phyloP scores from a whole-genome alignment of 35 echinoderm and acorn worm species.

The Heliocidaris erythrogramma region DNA sequence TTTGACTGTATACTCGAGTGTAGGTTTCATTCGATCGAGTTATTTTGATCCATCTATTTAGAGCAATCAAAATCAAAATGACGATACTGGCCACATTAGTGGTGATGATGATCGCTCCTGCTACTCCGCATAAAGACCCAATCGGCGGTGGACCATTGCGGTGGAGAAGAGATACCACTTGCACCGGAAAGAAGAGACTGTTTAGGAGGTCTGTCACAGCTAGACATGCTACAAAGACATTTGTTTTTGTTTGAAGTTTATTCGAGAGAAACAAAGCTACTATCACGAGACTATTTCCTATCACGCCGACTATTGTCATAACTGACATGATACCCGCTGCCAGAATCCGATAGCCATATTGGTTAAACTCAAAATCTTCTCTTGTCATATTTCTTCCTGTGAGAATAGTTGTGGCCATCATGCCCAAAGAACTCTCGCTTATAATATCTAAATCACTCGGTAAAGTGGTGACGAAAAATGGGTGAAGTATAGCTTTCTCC shows the following conservation, averaged over 20 bases:
- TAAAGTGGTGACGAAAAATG: too few species aligned
- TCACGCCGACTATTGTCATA: slow-evolving; percentile 22
- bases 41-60: slow-evolving; percentile 67
- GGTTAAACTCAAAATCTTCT: slow-evolving; percentile 1
- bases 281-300: slow-evolving; percentile 37
- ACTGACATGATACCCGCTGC: not conserved
- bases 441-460: not conserved
- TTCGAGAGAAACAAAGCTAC: slow-evolving; percentile 28
- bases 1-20: slow-evolving; percentile 22
- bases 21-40: slow-evolving; percentile 48
- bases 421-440: not conserved
- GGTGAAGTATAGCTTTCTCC: not conserved
- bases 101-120: slow-evolving; percentile 28
- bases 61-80: slow-evolving; percentile 38
- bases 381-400: not conserved
- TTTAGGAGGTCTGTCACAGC: slow-evolving; percentile 12
- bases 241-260: slow-evolving; percentile 49
- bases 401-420: not conserved
- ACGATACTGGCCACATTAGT: slow-evolving; percentile 2
- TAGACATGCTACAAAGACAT: slow-evolving; percentile 38
- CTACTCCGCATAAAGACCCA: slow-evolving; percentile 17
- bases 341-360: slow-evolving; percentile 24
- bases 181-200: slow-evolving; percentile 26
- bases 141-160: not conserved
- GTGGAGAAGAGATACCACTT: not conserved